Conservation (phyloP, 1,140 invertebrate genomes). For the Matsumurasca onukii region DNA sequence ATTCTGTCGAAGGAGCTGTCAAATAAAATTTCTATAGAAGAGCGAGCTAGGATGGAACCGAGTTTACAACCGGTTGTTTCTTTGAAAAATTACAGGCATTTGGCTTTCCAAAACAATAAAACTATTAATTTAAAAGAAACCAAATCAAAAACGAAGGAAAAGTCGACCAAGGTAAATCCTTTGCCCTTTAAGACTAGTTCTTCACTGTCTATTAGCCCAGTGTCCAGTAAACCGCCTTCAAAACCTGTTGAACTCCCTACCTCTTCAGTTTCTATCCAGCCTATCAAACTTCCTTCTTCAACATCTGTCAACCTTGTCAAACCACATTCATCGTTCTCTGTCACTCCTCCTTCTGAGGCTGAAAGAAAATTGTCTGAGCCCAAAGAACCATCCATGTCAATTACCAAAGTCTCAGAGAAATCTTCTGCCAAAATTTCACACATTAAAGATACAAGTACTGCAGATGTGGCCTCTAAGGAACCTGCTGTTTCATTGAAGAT, state of each 20-base stretch:
- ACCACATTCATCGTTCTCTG: slow-evolving; percentile 21
- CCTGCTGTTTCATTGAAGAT: not conserved
- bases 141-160: slow-evolving; percentile 1
- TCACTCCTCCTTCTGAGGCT: not conserved
- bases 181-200: not conserved
- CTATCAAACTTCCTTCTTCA: slow-evolving; percentile 3
- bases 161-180: not conserved
- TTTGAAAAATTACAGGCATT: slow-evolving; percentile 11
- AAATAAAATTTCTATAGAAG: slow-evolving; percentile 1
- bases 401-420: slow-evolving; percentile 14
- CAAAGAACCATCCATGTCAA: slow-evolving; percentile 22
- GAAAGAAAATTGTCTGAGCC: not conserved
- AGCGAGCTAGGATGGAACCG: not conserved
- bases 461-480: not conserved
- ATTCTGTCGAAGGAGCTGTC: not conserved
- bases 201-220: slow-evolving; percentile 15
- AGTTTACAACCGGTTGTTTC: not conserved
- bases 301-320: slow-evolving; percentile 14
- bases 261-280: slow-evolving; percentile 16
- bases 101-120: slow-evolving; percentile 11
- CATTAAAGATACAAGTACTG: slow-evolving; percentile 10
- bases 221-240: not conserved
- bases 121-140: not conserved
- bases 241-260: not conserved
- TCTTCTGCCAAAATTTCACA: too few species aligned